Evolutionary conservation across 2,113 vertebrate species (phyloP).

Genomic region (Paracanthobrama guichenoti): DNA sequence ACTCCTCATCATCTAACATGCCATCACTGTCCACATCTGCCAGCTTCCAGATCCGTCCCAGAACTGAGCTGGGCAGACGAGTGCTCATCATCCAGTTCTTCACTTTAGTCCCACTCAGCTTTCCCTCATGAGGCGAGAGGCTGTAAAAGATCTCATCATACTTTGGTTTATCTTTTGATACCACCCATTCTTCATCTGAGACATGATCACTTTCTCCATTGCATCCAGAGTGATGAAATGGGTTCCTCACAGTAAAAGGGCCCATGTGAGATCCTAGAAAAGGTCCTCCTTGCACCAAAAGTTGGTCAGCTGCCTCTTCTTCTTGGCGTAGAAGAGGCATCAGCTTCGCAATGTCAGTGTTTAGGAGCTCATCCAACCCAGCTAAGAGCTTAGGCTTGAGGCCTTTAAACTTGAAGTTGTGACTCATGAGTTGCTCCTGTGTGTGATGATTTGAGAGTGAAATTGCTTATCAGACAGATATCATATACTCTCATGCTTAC

Average conservation of each 20-base stretch:
- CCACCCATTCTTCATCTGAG: constrained; percentile 80
- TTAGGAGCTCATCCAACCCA: constrained; percentile 83
- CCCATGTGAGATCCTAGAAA: constrained; percentile 81
- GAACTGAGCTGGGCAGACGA: constrained; percentile 85
- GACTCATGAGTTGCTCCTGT: constrained; percentile 82
- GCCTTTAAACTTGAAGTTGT: constrained; percentile 86
- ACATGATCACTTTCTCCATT: constrained; percentile 64
- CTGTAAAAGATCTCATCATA: constrained; percentile 93
- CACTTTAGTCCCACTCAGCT: constrained; percentile 84
- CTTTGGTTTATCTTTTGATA: constrained; percentile 86
- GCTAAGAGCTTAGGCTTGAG: constrained; percentile 83
- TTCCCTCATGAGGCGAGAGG: constrained; percentile 81
- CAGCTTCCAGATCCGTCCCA: constrained; percentile 88
- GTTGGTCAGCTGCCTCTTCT: constrained; percentile 72
- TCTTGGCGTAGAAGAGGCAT: constrained; percentile 84
- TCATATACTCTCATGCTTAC: neutral
- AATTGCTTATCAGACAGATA: neutral
- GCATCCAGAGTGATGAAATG: constrained; percentile 61
- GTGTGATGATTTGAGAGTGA: constrained; percentile 39
- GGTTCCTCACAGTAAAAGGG: constrained; percentile 76
- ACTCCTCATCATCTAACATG: constrained; percentile 89
- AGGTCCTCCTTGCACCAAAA: constrained; percentile 77
- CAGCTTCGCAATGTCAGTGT: constrained; percentile 82
- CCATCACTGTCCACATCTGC: constrained; percentile 87
- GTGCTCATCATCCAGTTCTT: constrained; percentile 87